A percentile compares a stretch with the other conserved stretches of the same genome.
Evolutionary conservation across 1,140 invertebrate species (phyloP).

Genomic region (Pentalonia nigronervosa): DNA sequence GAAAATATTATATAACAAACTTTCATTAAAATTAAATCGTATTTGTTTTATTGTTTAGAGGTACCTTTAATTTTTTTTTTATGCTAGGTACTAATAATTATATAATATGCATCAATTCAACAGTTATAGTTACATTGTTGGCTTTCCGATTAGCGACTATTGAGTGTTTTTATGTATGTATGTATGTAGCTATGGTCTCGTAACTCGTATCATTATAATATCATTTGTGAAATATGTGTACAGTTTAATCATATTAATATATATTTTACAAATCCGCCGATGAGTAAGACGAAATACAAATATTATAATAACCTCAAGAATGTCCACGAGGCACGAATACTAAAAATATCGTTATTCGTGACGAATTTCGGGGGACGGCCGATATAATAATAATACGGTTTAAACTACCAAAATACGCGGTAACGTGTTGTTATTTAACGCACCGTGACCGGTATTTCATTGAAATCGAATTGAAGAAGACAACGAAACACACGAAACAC

Average conservation of each 20-base stretch:
- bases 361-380: not conserved
- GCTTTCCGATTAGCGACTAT: not conserved
- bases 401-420: not conserved
- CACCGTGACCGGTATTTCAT: not conserved
- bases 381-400: not conserved
- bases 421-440: not conserved
- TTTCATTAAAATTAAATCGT: not conserved
- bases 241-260: not conserved
- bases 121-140: not conserved
- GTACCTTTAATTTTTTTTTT: not conserved
- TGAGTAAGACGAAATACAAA: not conserved
- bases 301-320: not conserved
- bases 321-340: not conserved
- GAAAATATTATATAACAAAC: not conserved
- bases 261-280: not conserved
- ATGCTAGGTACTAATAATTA: not conserved
- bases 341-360: not conserved
- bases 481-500: not conserved
- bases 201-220: not conserved
- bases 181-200: not conserved
- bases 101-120: not conserved
- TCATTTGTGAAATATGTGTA: not conserved
- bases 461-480: not conserved
- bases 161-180: not conserved
- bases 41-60: not conserved